These are phyloP conservation scores for Syngnathus floridae DNA, from an alignment of 2,113 vertebrate genomes.

Conservation along the genomic window DNA sequence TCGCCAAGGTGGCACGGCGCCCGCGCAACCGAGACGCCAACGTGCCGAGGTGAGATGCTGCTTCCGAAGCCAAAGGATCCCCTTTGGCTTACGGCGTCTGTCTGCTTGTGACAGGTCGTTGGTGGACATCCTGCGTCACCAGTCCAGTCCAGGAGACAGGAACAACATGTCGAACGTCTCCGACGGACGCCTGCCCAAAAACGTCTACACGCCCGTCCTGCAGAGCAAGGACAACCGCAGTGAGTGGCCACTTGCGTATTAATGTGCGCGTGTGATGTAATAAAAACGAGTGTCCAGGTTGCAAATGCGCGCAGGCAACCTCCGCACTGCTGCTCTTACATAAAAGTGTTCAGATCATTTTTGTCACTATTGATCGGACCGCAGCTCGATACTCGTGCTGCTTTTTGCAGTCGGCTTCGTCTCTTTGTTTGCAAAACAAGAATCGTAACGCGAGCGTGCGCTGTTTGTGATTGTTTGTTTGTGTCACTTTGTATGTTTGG, in stretches of 20 bases:
- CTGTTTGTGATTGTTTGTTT: too few species aligned
- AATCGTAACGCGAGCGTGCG: too few species aligned
- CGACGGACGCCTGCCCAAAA: constrained; percentile 75
- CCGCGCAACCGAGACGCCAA: constrained; percentile 81
- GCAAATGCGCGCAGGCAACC: constrained; percentile 32
- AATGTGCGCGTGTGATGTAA: constrained; percentile 37
- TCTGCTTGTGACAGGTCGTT: constrained; percentile 68
- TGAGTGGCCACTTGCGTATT: constrained; percentile 56
- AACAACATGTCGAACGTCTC: constrained; percentile 71
- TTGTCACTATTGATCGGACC: constrained; percentile 3
- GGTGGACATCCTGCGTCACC: constrained; percentile 85
- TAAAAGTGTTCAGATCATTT: constrained; percentile 32
- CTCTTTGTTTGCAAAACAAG: too few species aligned
- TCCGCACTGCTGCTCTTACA: constrained; percentile 32
- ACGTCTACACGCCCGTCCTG: constrained; percentile 75
- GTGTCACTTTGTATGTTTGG: background rate
- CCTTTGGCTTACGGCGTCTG: background rate
- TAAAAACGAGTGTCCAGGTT: constrained; percentile 34
- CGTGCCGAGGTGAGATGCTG: constrained; percentile 77
- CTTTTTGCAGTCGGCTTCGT: constrained; percentile 17
- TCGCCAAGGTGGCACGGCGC: constrained; percentile 82
- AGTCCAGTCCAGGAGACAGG: constrained; percentile 78
- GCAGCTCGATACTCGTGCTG: constrained; percentile 9
- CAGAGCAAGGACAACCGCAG: constrained; percentile 82
- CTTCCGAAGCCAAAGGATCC: background rate